A percentile compares a stretch with the other conserved stretches of the same genome.
Conservation (phyloP, 2,888 invertebrate genomes). For the Drosophila prostipennis region DNA sequence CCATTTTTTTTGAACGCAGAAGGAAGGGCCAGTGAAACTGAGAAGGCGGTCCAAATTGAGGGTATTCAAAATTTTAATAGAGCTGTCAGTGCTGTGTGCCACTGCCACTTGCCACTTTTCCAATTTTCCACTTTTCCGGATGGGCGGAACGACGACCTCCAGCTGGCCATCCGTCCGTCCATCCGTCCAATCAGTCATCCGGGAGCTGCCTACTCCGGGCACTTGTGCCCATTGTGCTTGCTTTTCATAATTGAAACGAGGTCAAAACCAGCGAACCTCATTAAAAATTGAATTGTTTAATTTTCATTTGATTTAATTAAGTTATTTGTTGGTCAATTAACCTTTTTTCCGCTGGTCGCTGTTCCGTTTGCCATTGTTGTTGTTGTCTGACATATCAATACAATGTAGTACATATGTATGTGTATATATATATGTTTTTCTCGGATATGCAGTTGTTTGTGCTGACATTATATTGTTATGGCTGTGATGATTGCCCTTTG, state of each 20-base stretch:
- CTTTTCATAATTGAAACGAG: constrained; percentile 67
- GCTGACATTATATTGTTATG: constrained; percentile 69
- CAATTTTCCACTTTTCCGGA: constrained; percentile 30
- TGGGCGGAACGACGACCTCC: constrained; percentile 48
- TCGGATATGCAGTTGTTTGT: constrained; percentile 58
- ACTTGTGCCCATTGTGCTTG: constrained; percentile 41
- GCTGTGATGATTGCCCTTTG: constrained; percentile 36
- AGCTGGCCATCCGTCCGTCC: constrained; percentile 11
- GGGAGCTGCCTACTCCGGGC: constrained; percentile 19
- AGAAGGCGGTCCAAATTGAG: constrained; percentile 25
- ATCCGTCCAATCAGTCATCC: constrained; percentile 39
- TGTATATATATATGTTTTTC: constrained; percentile 1
- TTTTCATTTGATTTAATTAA: constrained; percentile 79
- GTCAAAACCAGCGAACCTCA: constrained; percentile 69
- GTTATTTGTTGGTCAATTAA: constrained; percentile 79
- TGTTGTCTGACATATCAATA: constrained; percentile 69
- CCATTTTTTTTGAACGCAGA: constrained; percentile 16
- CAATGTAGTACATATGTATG: constrained; percentile 26
- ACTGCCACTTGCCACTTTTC: constrained; percentile 29
- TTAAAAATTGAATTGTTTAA: constrained; percentile 74
- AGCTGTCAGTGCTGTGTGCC: constrained; percentile 17
- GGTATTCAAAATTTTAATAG: constrained; percentile 47
- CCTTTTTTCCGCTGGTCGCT: constrained; percentile 53
- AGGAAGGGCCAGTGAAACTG: neutral
- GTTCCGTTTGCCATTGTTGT: constrained; percentile 33